These are phyloP conservation scores for Isaurus tuberculatus DNA, from an alignment of 92 coral and sea anemone genomes.

Conservation along the genomic window DNA sequence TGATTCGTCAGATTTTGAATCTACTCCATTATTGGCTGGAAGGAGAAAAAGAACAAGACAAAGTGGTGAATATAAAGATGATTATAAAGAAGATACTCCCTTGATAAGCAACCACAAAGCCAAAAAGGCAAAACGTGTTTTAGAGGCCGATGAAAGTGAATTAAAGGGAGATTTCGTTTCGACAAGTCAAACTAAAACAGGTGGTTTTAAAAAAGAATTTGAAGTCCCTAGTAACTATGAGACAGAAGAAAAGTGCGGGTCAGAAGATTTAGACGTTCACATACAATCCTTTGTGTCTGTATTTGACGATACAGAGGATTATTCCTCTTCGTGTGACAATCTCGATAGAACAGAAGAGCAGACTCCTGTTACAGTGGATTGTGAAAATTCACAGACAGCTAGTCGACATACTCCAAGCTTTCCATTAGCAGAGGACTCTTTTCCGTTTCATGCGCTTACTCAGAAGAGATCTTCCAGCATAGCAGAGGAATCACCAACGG, in stretches of 20 bases:
- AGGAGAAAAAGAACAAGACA: background rate
- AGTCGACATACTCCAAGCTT: background rate
- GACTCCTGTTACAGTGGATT: background rate
- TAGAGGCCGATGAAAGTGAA: slow-evolving; percentile 18
- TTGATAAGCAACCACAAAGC: background rate
- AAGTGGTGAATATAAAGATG: background rate
- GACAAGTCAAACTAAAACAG: background rate
- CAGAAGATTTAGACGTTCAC: background rate
- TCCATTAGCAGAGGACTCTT: slow-evolving; percentile 10
- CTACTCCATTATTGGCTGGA: too few relatives aligned
- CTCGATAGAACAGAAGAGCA: background rate
- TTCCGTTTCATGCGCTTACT: slow-evolving; percentile 22
- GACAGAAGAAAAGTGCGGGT: background rate
- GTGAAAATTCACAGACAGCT: background rate
- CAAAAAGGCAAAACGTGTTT: slow-evolving; percentile 1
- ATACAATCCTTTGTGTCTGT: background rate
- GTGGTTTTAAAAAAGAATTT: background rate
- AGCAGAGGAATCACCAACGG: background rate
- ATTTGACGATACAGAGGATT: background rate
- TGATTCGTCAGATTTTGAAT: too few relatives aligned
- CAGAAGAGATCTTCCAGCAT: background rate
- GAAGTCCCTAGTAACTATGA: background rate
- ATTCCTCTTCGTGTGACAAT: background rate
- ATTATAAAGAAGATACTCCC: background rate
- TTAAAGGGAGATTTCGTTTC: background rate